Evolutionary conservation across 2,888 invertebrate species (phyloP).

Genomic region (Mesochorus sp.): DNA sequence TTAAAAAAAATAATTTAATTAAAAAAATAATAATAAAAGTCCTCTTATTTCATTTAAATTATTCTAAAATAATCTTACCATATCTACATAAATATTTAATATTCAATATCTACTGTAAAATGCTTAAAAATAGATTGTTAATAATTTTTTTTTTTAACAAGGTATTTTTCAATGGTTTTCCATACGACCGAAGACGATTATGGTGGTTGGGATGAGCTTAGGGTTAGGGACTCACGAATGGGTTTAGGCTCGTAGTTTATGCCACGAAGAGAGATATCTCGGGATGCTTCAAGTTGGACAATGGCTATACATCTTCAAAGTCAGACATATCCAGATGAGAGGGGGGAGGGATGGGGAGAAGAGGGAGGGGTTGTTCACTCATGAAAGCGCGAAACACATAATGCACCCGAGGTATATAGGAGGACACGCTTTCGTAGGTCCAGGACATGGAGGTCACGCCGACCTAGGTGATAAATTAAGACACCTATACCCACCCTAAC

Average conservation of each 20-base stretch:
- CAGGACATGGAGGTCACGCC: constrained; percentile 57
- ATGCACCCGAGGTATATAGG: constrained; percentile 5
- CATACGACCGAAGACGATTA: neutral
- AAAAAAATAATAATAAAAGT: too few species aligned
- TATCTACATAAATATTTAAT: too few species aligned
- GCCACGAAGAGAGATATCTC: constrained; percentile 15
- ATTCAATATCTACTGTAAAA: too few species aligned
- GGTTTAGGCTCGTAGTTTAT: constrained; percentile 12
- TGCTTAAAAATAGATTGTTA: neutral
- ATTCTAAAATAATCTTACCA: too few species aligned
- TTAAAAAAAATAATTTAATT: too few species aligned
- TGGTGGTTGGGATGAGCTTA: neutral
- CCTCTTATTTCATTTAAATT: too few species aligned
- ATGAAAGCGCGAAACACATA: constrained; percentile 35
- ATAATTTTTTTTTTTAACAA: neutral
- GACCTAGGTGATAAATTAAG: constrained; percentile 75
- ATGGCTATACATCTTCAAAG: constrained; percentile 55
- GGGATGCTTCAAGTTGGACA: constrained; percentile 36
- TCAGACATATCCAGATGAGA: constrained; percentile 40
- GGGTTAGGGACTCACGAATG: neutral
- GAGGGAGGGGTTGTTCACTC: constrained; percentile 31
- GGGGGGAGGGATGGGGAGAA: neutral
- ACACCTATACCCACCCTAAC: constrained; percentile 58
- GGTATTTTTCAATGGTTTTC: neutral
- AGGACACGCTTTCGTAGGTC: constrained; percentile 59